Percentiles rank a stretch among this genome's conserved stretches.
phyloP scores from a whole-genome alignment of 2,888 invertebrate species.

The Lissocephala sabroskyi region DNA sequence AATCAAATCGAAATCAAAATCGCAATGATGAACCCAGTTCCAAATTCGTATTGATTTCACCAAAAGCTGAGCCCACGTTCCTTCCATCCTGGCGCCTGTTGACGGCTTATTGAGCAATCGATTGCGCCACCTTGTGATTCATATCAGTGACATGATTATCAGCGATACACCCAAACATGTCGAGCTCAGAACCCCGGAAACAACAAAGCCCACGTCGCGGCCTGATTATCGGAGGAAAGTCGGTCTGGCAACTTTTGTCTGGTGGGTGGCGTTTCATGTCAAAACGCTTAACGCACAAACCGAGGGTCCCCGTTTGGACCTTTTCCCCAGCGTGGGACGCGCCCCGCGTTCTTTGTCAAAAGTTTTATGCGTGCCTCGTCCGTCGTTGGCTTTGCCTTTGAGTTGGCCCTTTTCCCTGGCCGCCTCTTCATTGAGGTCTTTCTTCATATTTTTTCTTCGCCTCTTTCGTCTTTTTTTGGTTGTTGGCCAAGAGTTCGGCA shows the following conservation, averaged over 20 bases:
- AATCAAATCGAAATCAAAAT: no score
- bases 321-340: conserved; percentile 9
- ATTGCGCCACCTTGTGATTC: conserved; percentile 49
- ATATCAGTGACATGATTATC: conserved; percentile 52
- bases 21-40: no score
- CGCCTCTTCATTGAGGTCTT: conserved; percentile 1
- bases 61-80: no score
- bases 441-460: no score
- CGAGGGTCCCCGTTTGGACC: not conserved
- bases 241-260: conserved; percentile 33
- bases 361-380: conserved; percentile 58
- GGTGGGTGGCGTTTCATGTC: conserved; percentile 30
- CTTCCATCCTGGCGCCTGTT: conserved; percentile 21
- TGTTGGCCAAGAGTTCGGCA: conserved; percentile 1
- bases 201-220: conserved; percentile 24
- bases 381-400: conserved; percentile 12
- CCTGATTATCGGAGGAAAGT: conserved; percentile 40
- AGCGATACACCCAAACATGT: conserved; percentile 31
- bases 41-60: no score
- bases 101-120: conserved; percentile 49
- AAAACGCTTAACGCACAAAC: conserved; percentile 54
- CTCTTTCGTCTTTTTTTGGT: not conserved
- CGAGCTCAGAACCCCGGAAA: conserved; percentile 20
- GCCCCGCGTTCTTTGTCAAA: conserved; percentile 44
- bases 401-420: conserved; percentile 25